Percentiles rank a stretch among this genome's conserved stretches.
phyloP scores from a whole-genome alignment of 2,113 vertebrate genomes.

The Podocnemis expansa region DNA sequence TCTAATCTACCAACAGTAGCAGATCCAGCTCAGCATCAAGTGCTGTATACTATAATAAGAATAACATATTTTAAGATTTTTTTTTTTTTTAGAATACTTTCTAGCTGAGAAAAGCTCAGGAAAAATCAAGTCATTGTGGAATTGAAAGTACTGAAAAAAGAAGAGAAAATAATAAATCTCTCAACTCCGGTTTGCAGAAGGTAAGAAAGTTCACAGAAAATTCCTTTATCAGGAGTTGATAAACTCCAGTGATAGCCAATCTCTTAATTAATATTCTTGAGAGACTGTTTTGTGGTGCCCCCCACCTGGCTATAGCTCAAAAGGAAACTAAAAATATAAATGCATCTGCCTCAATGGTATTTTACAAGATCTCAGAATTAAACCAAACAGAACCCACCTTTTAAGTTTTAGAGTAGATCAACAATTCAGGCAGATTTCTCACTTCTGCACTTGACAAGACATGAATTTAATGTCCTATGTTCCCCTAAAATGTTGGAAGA shows the following conservation, averaged over 20 bases:
- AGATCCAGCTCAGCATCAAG: neutral
- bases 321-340: neutral
- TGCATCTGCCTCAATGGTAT: neutral
- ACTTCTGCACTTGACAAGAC: neutral
- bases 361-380: neutral
- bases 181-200: neutral
- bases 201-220: neutral
- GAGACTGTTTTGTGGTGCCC: neutral
- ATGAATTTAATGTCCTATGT: neutral
- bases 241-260: neutral
- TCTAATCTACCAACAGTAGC: neutral
- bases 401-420: neutral
- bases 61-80: slow-evolving; percentile 26
- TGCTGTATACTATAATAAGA: neutral
- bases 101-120: neutral
- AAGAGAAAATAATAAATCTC: neutral
- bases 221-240: neutral
- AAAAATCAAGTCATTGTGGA: neutral
- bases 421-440: neutral
- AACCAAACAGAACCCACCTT: neutral
- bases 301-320: neutral
- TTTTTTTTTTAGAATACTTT: slow-evolving; percentile 55
- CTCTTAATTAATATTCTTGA: neutral
- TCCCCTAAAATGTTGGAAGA: neutral
- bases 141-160: neutral